Base-by-base conservation (phyloP, 2,888 invertebrate genomes). In the Chymomyza procnemis region DNA sequence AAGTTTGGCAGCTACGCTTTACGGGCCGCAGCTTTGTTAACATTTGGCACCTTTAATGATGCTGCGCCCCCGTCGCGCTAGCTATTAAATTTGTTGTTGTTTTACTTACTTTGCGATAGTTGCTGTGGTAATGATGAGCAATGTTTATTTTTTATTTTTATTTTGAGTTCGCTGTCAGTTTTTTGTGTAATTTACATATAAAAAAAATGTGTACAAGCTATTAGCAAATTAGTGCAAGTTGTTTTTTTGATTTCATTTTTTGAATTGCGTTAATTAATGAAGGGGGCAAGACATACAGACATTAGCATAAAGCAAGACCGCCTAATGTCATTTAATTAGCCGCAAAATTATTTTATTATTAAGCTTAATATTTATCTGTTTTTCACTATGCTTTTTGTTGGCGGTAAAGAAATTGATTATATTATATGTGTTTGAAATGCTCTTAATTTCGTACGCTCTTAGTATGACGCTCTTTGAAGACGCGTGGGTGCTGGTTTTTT, bases 181-280 rank as follows among this genome's bases (percentile, higher is more conserved):
- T 54, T 76, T 75, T 81, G 75, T 78, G 85, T 80, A 81, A 81
- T 80, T 85, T 69, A 67, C 54, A 14, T 64, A 61, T 76, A 63
- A 76, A 76, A 41, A 70, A 41, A 70, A 59, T 77, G 76, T 69
- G 71, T 50, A 65, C 64, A 57, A 21, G 71, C 68, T 72, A 86
- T 81, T 86, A 80, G 81, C 81, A 84, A 86, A 84, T 84, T 78
- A 83, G 86, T 76, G 81, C 84, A 80, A 76, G 71, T 71, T 76
- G 71, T 71, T 69, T 52, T 50, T 62, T 66, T 30, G 62, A 47
- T 69, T 55, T 54, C 66, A 67, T 57, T n/a, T n/a, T n/a, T 63
- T 52, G 58, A 64, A 67, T 67, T 67, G 57, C 71, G 61, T 58
- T 71, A 58, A 71, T 61, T 64, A 65, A 50, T 48, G 12, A 41